A percentile compares a stretch with the other conserved stretches of the same genome.
phyloP scores from a whole-genome alignment of 2,888 invertebrate species.

The Pyrrhia umbra region DNA sequence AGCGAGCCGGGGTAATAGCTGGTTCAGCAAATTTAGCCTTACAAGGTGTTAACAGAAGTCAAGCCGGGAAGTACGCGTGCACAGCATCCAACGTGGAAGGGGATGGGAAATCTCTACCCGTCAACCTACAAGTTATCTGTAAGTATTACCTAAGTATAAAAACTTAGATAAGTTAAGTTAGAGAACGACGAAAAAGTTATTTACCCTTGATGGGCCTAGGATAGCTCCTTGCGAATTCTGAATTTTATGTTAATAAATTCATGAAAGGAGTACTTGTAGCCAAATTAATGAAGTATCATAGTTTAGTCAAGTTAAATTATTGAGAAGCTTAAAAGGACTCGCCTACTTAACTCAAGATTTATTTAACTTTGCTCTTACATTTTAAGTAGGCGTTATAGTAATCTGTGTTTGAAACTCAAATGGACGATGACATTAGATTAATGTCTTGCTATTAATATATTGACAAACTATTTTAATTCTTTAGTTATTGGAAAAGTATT shows the following conservation, averaged over 20 bases:
- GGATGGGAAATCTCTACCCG: slow-evolving; percentile 95
- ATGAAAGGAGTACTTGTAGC: not conserved
- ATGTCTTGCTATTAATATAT: not conserved
- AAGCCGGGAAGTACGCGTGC: slow-evolving; percentile 96
- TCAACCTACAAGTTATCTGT: slow-evolving; percentile 97
- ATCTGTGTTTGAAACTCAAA: not conserved
- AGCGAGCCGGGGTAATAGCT: slow-evolving; percentile 96
- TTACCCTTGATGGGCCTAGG: not conserved
- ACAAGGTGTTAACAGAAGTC: slow-evolving; percentile 94
- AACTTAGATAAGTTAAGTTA: not conserved
- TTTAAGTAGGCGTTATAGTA: not conserved
- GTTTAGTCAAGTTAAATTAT: not conserved
- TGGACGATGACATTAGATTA: not conserved
- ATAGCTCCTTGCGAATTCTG: slow-evolving; percentile 2
- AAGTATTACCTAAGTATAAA: slow-evolving; percentile 89
- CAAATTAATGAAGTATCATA: not conserved
- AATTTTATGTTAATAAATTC: not conserved
- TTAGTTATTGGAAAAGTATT: too few species aligned
- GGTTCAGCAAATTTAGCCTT: slow-evolving; percentile 95
- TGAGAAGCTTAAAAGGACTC: not conserved
- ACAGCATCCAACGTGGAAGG: slow-evolving; percentile 97
- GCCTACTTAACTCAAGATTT: not conserved
- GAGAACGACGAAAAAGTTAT: not conserved
- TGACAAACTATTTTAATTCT: not conserved
- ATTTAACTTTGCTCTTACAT: not conserved